Evolutionary conservation across 2,797 vertebrate genomes (phyloP), one percentile per base, ranked within the genome.

Genomic region (Danio albolineatus): DNA sequence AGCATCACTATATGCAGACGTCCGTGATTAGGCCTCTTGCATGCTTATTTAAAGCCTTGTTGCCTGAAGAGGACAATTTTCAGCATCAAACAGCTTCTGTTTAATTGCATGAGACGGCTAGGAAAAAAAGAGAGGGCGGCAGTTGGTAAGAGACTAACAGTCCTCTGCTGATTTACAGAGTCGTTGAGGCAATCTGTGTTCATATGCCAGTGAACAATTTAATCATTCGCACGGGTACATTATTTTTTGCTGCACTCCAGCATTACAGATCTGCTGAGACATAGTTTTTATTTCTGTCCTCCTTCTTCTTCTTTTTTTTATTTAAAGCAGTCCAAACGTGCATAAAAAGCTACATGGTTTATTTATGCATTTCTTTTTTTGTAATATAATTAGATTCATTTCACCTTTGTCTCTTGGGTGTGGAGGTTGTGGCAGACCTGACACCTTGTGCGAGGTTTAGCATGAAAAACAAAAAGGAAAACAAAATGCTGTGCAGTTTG

Each of bases 181-280:
- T n/a, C 17, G 13, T 66, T 21, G 14, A 60, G 53, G 65, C 65
- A 72, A 74, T 84, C 62, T 79, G 54, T 62, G 73, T 21, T 64
- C 67, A 77, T 67, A 72, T 74, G 46, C 57, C 76, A 78, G 59
- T 81, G 61, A 74, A 16, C 49, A 57, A 76, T 83, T 81, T 54
- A 64, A 80, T 83, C 13, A 73, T 79, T 54, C 5, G 67, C 79
- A 73, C 13, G 19, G 48, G 4, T 79, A 76, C 10, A 48, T 28
- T 28, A 28, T 62, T 51, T 62, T 62, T 64, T 59, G 36, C 9
- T 36, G 28, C 12, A 36, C 43, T 41, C 8, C 21, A 36, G 14
- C 14, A 51, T 28, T 46, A 46, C 39, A 57, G 51, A 62, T 66
- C 7, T 51, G 19, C 36, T 78, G 67, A 56, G 62, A 28, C 38